phyloP scores from a whole-genome alignment of 2,888 invertebrate genomes.

The Sepiola atlantica region DNA sequence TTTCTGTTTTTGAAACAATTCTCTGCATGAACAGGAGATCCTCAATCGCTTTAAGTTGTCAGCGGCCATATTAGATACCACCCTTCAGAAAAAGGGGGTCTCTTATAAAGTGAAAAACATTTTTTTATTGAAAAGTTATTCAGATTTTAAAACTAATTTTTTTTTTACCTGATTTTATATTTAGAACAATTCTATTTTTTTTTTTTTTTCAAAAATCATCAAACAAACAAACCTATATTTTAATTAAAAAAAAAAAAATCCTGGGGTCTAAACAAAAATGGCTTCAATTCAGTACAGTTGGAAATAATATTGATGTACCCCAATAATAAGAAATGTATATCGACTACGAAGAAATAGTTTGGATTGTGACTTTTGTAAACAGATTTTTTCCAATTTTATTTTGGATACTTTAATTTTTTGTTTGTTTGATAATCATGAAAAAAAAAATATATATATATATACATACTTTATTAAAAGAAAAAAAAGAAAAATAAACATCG shows the following conservation, averaged over 20 bases:
- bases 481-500: background rate
- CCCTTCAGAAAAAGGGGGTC: no score
- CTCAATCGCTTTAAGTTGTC: background rate
- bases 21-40: background rate
- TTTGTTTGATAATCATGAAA: constrained; percentile 11
- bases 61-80: background rate
- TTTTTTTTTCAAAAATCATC: background rate
- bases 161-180: background rate
- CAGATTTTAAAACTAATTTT: background rate
- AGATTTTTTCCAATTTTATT: background rate
- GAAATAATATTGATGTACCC: background rate
- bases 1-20: background rate
- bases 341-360: background rate
- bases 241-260: background rate
- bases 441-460: no score
- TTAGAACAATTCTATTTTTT: background rate
- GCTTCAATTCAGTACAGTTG: constrained; percentile 32
- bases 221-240: background rate
- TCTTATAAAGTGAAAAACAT: no score
- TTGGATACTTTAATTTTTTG: background rate
- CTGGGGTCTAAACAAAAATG: background rate
- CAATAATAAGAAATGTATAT: background rate
- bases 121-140: background rate
- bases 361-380: background rate
- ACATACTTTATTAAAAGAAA: background rate